Evolutionary conservation across 2,888 invertebrate species (phyloP), one percentile per base, ranked within the genome.

Genomic region (Harpalus rubripes): DNA sequence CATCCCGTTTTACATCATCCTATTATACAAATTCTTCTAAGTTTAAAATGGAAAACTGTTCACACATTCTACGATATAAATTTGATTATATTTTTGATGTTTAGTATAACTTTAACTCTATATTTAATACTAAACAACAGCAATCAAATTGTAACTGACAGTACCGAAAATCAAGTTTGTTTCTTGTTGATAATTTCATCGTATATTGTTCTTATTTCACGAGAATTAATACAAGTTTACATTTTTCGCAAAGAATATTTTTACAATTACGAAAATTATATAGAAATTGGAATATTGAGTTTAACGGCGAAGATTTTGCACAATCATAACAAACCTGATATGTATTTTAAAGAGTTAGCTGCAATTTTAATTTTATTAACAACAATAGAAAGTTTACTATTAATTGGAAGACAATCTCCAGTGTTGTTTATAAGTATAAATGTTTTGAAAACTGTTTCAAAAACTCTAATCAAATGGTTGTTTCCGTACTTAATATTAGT

Each of bases 191-290:
- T 84, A n/a, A 44, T 84, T 5, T 61, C 63, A 6, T 84, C 65
- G 7, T 84, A 84, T 65, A 52, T 78, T 10, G 52, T 76, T 56
- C 44, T 84, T 26, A 78, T 84, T n/a, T 44, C 52, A 0, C 63
- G 84, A 7, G 84, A 84, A 78, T 56, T 84, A 15, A n/a, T 84
- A 15, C 84, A 84, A 84, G 78, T 84, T 12, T 84, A 84, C 32
- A 84, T 84, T 10, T 84, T 78, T 78, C 78, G 84, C 0, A 65
- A 78, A 16, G 84, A 84, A 32, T 84, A 84, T 26, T 84, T 84
- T 78, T 72, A 44, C 5, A 78, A 78, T 52, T 78, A 78, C 7
- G 84, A 84, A 65, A 84, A 84, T 56, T 84, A 65, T 26, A 84
- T 78, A 39, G 84, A 84, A 78, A 63, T 84, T 12, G 84, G 84